These are phyloP conservation scores for Vulpes ferrilata DNA, from an alignment of 2,113 vertebrate species.

Conservation along the genomic window DNA sequence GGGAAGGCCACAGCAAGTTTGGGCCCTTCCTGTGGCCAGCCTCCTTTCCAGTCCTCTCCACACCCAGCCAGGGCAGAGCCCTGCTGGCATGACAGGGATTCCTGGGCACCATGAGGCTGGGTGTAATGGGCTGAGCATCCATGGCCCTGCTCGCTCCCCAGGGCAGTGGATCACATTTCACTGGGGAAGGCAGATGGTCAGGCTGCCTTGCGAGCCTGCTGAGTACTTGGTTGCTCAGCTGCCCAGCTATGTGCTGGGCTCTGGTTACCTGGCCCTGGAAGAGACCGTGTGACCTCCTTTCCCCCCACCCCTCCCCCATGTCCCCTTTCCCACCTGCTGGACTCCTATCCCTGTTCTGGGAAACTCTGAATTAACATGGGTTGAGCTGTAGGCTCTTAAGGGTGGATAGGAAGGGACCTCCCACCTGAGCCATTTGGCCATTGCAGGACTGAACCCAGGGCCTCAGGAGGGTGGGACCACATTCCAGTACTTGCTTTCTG, in stretches of 20 bases:
- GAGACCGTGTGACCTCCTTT: not conserved
- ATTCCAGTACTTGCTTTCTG: not conserved
- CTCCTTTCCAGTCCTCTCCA: not conserved
- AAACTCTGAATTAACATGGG: not conserved
- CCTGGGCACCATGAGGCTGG: not conserved
- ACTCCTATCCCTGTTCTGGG: not conserved
- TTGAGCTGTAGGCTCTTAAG: not conserved
- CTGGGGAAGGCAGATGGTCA: not conserved
- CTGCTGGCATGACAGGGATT: not conserved
- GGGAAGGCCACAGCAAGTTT: not conserved
- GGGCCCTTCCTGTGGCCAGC: not conserved
- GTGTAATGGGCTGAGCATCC: not conserved
- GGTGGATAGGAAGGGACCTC: not conserved
- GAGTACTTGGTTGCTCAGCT: rapidly evolving
- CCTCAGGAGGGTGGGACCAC: not conserved
- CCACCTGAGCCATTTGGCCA: not conserved
- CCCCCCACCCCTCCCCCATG: not conserved
- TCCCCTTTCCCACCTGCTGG: not conserved
- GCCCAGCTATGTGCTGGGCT: not conserved
- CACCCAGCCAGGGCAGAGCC: too few relatives aligned
- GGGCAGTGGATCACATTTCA: not conserved
- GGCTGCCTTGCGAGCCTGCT: not conserved
- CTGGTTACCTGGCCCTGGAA: not conserved
- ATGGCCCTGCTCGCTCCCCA: not conserved
- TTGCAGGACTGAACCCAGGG: not conserved